phyloP scores from a whole-genome alignment of 2,797 vertebrate genomes.

The Knipowitschia caucasica region DNA sequence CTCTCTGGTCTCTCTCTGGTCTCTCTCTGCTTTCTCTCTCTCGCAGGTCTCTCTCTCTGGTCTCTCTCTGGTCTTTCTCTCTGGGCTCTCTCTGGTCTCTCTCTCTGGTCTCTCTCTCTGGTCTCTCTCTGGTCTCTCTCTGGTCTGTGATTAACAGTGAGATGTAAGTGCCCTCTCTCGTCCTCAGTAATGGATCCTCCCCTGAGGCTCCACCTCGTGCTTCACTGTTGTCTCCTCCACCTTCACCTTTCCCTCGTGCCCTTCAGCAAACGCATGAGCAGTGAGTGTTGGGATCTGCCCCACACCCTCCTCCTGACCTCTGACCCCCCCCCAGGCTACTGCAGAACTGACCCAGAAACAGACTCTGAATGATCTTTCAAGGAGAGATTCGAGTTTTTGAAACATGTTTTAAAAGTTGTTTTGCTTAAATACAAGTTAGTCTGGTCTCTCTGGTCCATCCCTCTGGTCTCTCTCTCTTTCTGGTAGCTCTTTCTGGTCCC shows the following conservation, averaged over 20 bases:
- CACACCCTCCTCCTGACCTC: conserved; percentile 2
- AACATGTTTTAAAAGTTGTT: no score
- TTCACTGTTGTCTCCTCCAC: conserved; percentile 5
- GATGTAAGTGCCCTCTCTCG: conserved; percentile 15
- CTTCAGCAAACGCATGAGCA: conserved; percentile 2
- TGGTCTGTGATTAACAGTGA: conserved; percentile 13
- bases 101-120: no score
- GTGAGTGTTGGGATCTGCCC: conserved; percentile 2
- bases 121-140: no score
- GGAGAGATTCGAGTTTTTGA: no score
- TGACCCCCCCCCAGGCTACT: conserved; percentile 9
- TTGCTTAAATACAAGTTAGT: no score
- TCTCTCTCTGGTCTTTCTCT: no score
- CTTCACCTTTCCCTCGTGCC: not conserved
- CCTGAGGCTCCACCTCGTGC: not conserved
- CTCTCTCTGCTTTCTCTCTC: no score
- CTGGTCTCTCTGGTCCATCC: conserved; percentile 21
- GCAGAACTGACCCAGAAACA: not conserved
- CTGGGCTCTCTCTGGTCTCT: no score
- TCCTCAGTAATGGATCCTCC: conserved; percentile 7
- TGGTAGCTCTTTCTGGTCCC: no score
- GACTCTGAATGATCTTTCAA: conserved; percentile 16
- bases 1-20: no score
- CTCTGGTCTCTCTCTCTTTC: no score
- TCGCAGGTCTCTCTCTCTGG: no score